Evolutionary conservation across 2,797 vertebrate genomes (phyloP).

Genomic region (Halcyon leucocephala): DNA sequence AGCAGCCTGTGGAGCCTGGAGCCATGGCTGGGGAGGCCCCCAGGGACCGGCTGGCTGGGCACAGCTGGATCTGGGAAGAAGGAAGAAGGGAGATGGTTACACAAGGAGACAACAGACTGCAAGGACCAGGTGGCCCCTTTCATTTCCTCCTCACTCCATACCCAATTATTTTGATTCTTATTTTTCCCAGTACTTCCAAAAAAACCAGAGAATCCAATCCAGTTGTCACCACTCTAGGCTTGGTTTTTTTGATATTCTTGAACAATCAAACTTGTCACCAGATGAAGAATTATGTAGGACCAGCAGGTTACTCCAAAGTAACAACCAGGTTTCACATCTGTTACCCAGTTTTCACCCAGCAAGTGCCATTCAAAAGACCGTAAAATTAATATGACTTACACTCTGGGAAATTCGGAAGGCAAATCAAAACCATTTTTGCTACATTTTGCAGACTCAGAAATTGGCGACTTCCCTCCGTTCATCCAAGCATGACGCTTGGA

Average conservation of each 20-base stretch:
- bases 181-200: background rate
- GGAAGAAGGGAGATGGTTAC: background rate
- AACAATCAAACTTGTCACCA: background rate
- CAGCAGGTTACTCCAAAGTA: background rate
- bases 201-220: background rate
- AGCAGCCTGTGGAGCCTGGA: background rate
- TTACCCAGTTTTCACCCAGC: background rate
- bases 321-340: background rate
- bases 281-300: background rate
- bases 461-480: background rate
- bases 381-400: background rate
- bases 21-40: accelerated
- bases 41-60: background rate
- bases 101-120: background rate
- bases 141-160: background rate
- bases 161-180: background rate
- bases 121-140: background rate
- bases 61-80: background rate
- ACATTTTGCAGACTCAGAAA: background rate
- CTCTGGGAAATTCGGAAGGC: background rate
- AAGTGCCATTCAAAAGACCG: accelerated
- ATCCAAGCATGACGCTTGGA: background rate
- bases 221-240: background rate
- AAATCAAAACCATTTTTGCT: accelerated
- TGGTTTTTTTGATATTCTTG: background rate